A percentile compares a stretch with the other conserved stretches of the same genome.
These are phyloP conservation scores for Euplexia lucipara DNA, from an alignment of 2,888 invertebrate genomes.

Conservation along the genomic window DNA sequence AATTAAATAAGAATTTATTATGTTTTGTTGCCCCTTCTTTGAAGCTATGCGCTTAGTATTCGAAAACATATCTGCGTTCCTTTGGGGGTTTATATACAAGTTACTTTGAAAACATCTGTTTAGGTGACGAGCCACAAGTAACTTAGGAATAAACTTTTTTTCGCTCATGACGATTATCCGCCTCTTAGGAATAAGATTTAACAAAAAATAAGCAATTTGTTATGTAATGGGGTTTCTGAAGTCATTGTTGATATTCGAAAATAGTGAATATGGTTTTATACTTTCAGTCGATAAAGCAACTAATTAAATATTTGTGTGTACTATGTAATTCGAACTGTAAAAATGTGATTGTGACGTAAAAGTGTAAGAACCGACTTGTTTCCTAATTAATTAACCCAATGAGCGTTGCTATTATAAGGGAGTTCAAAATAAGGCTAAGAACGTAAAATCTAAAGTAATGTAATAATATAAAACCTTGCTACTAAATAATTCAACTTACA, in stretches of 20 bases:
- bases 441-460: background rate
- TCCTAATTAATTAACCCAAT: conserved; percentile 33
- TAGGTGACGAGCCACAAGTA: conserved; percentile 53
- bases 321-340: conserved; percentile 50
- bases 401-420: conserved; percentile 38
- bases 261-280: conserved; percentile 56
- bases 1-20: conserved; percentile 13
- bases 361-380: conserved; percentile 61
- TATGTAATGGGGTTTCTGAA: conserved; percentile 57
- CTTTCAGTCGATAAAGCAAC: conserved; percentile 48
- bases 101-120: conserved; percentile 57
- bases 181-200: conserved; percentile 85
- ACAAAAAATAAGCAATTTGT: conserved; percentile 72
- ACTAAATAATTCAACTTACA: background rate
- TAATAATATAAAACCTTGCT: background rate
- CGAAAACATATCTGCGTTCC: conserved; percentile 60
- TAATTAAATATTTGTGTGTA: conserved; percentile 49
- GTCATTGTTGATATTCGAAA: conserved; percentile 59
- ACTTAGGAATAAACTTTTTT: conserved; percentile 68
- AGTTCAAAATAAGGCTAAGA: background rate
- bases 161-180: conserved; percentile 86
- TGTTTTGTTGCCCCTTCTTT: conserved; percentile 15
- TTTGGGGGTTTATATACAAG: conserved; percentile 54
- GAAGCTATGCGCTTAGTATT: conserved; percentile 40
- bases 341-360: conserved; percentile 59